Evolutionary conservation across 2,113 vertebrate genomes (phyloP).

Genomic region (Aspiorhynchus laticeps): DNA sequence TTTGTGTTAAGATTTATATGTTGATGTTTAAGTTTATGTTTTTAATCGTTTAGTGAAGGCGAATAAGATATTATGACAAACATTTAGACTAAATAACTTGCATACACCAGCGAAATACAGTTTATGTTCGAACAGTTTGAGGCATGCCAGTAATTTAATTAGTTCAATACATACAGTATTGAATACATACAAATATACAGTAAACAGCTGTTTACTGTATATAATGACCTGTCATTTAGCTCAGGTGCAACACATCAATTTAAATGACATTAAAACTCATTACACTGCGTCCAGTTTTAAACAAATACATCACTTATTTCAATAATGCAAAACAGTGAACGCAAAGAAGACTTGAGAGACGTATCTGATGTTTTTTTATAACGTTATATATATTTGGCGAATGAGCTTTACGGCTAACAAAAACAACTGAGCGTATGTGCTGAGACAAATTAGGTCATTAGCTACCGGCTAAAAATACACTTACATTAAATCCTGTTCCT

Average conservation of each 20-base stretch:
- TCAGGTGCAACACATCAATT: background rate
- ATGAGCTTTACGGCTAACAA: background rate
- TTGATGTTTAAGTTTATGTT: no score
- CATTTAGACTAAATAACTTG: background rate
- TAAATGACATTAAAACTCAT: background rate
- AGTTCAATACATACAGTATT: background rate
- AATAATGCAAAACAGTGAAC: background rate
- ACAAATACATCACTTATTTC: background rate
- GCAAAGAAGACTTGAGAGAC: background rate
- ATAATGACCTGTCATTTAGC: background rate
- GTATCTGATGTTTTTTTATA: background rate
- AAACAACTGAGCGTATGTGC: background rate
- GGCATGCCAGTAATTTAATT: background rate
- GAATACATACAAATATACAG: no score
- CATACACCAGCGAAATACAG: background rate
- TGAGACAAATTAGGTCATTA: constrained; percentile 7
- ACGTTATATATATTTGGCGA: background rate
- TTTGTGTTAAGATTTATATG: background rate
- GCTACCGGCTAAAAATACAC: constrained; percentile 52
- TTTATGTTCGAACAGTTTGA: background rate
- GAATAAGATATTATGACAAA: background rate
- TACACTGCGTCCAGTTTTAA: background rate
- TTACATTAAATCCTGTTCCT: constrained; percentile 79
- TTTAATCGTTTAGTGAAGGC: background rate
- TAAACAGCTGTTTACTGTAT: background rate